Evolutionary conservation across 2,113 vertebrate genomes (phyloP), one percentile per base, ranked within the genome.

Genomic region (human (Homo sapiens)): DNA sequence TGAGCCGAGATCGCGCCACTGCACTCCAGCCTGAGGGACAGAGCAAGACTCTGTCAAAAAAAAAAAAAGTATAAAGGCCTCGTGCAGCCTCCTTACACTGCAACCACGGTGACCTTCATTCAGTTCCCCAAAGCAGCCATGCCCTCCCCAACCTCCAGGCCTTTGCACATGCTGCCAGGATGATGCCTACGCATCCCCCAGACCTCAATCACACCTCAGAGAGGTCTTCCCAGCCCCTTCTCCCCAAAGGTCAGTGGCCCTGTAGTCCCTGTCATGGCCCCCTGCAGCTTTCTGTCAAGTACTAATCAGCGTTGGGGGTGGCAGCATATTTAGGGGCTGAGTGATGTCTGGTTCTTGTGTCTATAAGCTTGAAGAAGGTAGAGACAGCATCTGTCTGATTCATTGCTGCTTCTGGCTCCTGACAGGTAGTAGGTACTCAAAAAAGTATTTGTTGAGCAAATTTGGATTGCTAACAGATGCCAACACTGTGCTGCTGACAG

Each of bases 241-340:
- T 91, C 48, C 79, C 22, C 79, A 25, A 6, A 48, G 55, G n/a
- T 10, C 88, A 17, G 23, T 38, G 2, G 7, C 40, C 73, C 40
- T 3, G 0, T 3, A 2, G 6, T 57, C 13, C 23, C 92, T 66
- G 43, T 16, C 5, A 0, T 32, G 27, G 8, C 12, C 6, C 4
- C 14, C 57, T 8, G 1, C 43, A 80, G 25, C 40, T 61, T 75
- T 45, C 55, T 0, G 1, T 14, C 22, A 57, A 43, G 35, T 27
- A n/a, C 50, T 20, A 0, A 35, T 59, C 35, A 0, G 22, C 11
- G n/a, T 12, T 48, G 93, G 61, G 27, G 27, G 72, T 78, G 6
- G 50, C 12, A 38, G 0, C 35, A 1, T 13, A 3, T 70, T 14
- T 40, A 32, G 68, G 80, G 64, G 40, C 2, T 10, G 17, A 76